Conservation (phyloP, 1,140 invertebrate genomes). For the Plodia interpunctella region DNA sequence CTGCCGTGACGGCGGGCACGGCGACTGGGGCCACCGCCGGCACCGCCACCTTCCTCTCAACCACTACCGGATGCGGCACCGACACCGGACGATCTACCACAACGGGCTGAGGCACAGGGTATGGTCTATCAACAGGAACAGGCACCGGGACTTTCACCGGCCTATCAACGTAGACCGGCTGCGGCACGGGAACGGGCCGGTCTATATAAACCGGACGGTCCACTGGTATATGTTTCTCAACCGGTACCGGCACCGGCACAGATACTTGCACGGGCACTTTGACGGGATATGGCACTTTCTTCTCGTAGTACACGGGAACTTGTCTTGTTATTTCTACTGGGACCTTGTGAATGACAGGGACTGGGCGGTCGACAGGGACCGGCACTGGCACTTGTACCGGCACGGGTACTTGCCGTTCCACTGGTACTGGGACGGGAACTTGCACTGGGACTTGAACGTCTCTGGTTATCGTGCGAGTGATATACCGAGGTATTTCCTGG, state of each 20-base stretch:
- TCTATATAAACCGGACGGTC: conserved; percentile 68
- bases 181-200: conserved; percentile 58
- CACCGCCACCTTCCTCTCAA: conserved; percentile 40
- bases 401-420: conserved; percentile 77
- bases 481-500: conserved; percentile 77
- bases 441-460: conserved; percentile 79
- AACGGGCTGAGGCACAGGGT: conserved; percentile 60
- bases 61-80: conserved; percentile 53
- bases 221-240: conserved; percentile 62
- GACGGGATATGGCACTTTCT: conserved; percentile 59
- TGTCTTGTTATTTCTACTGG: conserved; percentile 77
- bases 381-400: conserved; percentile 77
- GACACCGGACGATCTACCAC: conserved; percentile 58
- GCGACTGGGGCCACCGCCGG: conserved; percentile 16
- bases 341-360: conserved; percentile 61
- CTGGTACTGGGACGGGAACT: conserved; percentile 71
- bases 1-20: conserved; percentile 11
- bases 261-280: conserved; percentile 65
- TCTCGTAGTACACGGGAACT: conserved; percentile 77
- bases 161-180: conserved; percentile 57
- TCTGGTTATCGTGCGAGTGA: conserved; percentile 75
- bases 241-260: conserved; percentile 64
- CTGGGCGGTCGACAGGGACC: conserved; percentile 58
- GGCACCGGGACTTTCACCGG: conserved; percentile 56
- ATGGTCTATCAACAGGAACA: conserved; percentile 60